These are phyloP conservation scores for Takifugu rubripes DNA, from an alignment of 2,797 vertebrate genomes.

Conservation along the genomic window DNA sequence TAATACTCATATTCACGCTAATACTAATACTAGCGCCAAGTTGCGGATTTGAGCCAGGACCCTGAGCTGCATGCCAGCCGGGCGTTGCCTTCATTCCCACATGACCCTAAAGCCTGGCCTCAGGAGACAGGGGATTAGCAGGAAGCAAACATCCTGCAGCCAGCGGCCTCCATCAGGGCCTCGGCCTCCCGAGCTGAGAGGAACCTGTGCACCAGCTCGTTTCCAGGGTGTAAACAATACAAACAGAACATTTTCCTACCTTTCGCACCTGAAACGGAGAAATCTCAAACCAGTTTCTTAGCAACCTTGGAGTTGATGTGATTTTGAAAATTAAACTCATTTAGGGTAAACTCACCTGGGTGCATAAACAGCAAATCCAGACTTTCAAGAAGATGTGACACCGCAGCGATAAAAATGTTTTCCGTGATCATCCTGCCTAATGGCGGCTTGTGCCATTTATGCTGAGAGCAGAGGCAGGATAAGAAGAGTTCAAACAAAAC, in stretches of 20 bases:
- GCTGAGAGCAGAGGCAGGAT: conserved; percentile 43
- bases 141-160: conserved; percentile 56
- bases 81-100: conserved; percentile 67
- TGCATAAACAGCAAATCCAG: conserved; percentile 10
- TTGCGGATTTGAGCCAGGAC: conserved; percentile 70
- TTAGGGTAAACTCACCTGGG: conserved; percentile 53
- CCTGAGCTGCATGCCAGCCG: conserved; percentile 66
- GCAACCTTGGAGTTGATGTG: conserved; percentile 72
- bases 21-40: conserved; percentile 68
- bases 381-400: conserved; percentile 31
- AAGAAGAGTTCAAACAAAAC: conserved; percentile 50
- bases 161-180: conserved; percentile 44
- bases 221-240: background rate
- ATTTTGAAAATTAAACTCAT: conserved; percentile 65
- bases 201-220: too few species aligned
- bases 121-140: conserved; percentile 67
- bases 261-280: conserved; percentile 45
- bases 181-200: background rate
- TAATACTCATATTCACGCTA: conserved; percentile 75
- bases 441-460: conserved; percentile 34
- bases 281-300: conserved; percentile 72
- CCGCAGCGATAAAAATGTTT: conserved; percentile 35
- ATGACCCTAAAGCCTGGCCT: conserved; percentile 68
- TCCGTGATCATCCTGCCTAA: conserved; percentile 44
- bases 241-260: background rate